These are phyloP conservation scores for Tympanoctomys barrerae DNA, from an alignment of 2,797 vertebrate species.

Conservation along the genomic window DNA sequence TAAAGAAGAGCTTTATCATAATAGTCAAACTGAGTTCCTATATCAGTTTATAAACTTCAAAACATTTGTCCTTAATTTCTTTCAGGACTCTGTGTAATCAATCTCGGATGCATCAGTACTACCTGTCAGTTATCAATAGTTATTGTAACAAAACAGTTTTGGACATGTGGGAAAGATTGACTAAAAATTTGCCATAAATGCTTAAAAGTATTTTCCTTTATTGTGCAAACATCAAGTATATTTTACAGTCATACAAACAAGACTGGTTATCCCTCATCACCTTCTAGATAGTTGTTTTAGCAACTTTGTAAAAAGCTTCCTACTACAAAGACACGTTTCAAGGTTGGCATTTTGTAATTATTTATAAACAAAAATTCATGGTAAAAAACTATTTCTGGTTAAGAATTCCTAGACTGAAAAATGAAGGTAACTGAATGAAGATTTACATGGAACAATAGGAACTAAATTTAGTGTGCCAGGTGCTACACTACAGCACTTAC, in stretches of 20 bases:
- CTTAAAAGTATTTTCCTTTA: conserved; percentile 52
- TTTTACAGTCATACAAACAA: conserved; percentile 26
- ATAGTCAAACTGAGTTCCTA: conserved; percentile 75
- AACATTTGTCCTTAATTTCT: neutral
- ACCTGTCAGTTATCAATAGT: conserved; percentile 25
- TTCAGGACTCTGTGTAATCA: conserved; percentile 43
- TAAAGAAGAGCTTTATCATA: conserved; percentile 81
- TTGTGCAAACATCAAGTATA: conserved; percentile 39
- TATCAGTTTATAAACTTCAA: conserved; percentile 56
- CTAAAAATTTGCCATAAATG: neutral
- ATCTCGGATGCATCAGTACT: conserved; percentile 8
- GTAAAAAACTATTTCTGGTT: conserved; percentile 59
- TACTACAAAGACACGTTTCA: neutral
- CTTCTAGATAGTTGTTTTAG: neutral
- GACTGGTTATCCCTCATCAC: neutral
- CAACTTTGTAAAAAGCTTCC: conserved; percentile 15
- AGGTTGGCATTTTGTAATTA: conserved; percentile 42
- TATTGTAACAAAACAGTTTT: conserved; percentile 50
- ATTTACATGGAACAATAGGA: conserved; percentile 32
- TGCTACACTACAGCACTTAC: neutral
- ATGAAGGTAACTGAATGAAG: conserved; percentile 36
- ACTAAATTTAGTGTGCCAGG: conserved; percentile 49
- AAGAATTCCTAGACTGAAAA: conserved; percentile 38
- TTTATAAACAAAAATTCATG: conserved; percentile 50
- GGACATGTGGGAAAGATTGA: neutral